Evolutionary conservation across 2,888 invertebrate species (phyloP).

Genomic region (Neoitamus cyanurus): DNA sequence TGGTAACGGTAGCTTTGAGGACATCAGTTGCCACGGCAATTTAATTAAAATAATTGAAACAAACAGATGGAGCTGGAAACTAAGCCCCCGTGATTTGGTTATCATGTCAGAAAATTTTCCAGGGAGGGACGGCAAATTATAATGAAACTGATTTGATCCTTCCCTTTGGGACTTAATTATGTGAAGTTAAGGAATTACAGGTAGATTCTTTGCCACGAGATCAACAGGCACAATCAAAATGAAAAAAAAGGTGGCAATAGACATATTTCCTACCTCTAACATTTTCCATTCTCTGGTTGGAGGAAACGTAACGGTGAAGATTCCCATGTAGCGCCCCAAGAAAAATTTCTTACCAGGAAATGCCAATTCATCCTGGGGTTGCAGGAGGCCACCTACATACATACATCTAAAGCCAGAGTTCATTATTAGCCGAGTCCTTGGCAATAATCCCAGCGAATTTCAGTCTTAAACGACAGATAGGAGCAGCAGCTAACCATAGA

Average conservation of each 20-base stretch:
- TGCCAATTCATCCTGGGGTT: constrained; percentile 6
- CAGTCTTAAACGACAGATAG: constrained; percentile 23
- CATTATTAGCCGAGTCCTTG: constrained; percentile 23
- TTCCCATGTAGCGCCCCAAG: constrained; percentile 6
- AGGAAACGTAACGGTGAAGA: neutral
- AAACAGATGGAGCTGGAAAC: constrained; percentile 26
- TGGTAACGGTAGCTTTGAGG: constrained; percentile 33
- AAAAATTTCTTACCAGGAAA: neutral
- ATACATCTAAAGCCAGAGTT: constrained; percentile 25
- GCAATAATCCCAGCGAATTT: constrained; percentile 31
- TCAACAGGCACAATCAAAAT: neutral
- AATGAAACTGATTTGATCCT: constrained; percentile 37
- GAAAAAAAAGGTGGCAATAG: neutral
- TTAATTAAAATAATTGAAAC: constrained; percentile 49
- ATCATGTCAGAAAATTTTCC: constrained; percentile 13
- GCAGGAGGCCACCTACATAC: constrained; percentile 22
- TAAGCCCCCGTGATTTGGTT: constrained; percentile 22
- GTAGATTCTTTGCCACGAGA: neutral
- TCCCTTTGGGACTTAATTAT: constrained; percentile 22
- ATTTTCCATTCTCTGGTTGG: neutral
- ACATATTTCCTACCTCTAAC: neutral
- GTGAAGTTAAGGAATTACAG: constrained; percentile 27
- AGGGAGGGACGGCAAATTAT: constrained; percentile 8
- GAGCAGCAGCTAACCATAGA: neutral
- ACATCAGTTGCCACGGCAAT: constrained; percentile 45